Evolutionary conservation across 1,140 invertebrate species (phyloP).

Genomic region (Lordiphosa clarofinis): DNA sequence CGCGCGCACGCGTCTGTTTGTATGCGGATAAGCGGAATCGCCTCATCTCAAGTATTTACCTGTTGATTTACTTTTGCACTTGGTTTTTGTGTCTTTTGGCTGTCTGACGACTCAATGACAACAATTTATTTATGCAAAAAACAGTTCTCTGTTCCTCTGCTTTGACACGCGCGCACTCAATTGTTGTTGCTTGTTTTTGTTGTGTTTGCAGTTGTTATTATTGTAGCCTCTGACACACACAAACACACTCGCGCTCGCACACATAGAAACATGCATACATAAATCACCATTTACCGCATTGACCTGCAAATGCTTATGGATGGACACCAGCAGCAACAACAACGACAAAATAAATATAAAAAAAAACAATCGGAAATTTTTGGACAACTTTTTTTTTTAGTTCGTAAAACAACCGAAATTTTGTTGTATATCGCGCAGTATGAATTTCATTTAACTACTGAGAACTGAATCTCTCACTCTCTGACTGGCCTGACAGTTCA

Average conservation of each 20-base stretch:
- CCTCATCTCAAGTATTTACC: constrained; percentile 38
- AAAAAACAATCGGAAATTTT: constrained; percentile 8
- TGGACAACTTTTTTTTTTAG: background rate
- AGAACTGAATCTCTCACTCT: constrained; percentile 1
- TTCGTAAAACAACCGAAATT: constrained; percentile 5
- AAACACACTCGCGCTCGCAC: constrained; percentile 3
- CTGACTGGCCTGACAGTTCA: background rate
- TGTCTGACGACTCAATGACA: constrained; percentile 12
- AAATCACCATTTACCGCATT: constrained; percentile 3
- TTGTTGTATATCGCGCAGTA: constrained; percentile 7
- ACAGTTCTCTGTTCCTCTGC: constrained; percentile 11
- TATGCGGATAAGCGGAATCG: constrained; percentile 10
- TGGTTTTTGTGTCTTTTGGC: constrained; percentile 1
- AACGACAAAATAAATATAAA: background rate
- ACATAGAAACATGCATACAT: background rate
- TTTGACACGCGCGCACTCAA: constrained; percentile 27
- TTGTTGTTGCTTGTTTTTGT: constrained; percentile 2
- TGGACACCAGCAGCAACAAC: background rate
- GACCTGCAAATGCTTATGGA: constrained; percentile 9
- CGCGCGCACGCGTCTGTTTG: constrained; percentile 28
- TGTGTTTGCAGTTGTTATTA: background rate
- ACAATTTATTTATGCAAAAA: constrained; percentile 29
- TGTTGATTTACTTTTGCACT: constrained; percentile 34
- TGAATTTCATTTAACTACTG: constrained; percentile 1
- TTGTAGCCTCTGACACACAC: constrained; percentile 2